Percentiles rank a stretch among this genome's conserved stretches.
These are phyloP conservation scores for Argyrosomus japonicus DNA, from an alignment of 2,113 vertebrate species.

Conservation along the genomic window DNA sequence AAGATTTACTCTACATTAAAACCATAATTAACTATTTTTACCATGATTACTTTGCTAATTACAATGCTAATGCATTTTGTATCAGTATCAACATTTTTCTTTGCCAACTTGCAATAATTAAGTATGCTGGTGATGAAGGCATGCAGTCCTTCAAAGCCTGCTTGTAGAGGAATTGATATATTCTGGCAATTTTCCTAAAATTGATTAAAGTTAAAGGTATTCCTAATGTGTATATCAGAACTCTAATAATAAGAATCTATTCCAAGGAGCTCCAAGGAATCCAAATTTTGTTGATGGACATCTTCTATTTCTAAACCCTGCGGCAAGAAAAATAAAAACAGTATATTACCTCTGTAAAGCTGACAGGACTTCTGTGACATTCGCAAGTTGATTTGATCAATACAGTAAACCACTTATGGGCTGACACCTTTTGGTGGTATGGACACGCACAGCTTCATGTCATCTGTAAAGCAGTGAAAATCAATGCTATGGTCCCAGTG, in stretches of 20 bases:
- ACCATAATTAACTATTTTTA: no score
- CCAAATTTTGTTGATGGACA: constrained; percentile 3
- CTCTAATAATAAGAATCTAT: not conserved
- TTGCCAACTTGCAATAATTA: not conserved
- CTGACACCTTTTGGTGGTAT: constrained; percentile 20
- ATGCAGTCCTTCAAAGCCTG: not conserved
- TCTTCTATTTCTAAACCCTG: not conserved
- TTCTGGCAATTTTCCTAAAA: not conserved
- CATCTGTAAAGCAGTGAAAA: constrained; percentile 25
- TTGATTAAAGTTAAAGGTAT: not conserved
- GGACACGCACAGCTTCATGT: constrained; percentile 32
- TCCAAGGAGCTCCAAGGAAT: not conserved
- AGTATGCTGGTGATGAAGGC: not conserved
- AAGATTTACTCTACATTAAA: no score
- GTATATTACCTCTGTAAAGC: not conserved
- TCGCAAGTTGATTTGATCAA: constrained; percentile 37
- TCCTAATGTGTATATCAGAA: not conserved
- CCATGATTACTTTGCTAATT: no score
- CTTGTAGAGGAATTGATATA: not conserved
- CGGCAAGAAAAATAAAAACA: not conserved
- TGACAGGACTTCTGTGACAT: constrained; percentile 33
- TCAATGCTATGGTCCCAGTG: constrained; percentile 29
- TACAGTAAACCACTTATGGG: constrained; percentile 7
- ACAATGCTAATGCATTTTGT: not conserved
- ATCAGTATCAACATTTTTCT: not conserved